These are phyloP conservation scores for Baccha elongata DNA, from an alignment of 2,888 invertebrate genomes.

Conservation along the genomic window DNA sequence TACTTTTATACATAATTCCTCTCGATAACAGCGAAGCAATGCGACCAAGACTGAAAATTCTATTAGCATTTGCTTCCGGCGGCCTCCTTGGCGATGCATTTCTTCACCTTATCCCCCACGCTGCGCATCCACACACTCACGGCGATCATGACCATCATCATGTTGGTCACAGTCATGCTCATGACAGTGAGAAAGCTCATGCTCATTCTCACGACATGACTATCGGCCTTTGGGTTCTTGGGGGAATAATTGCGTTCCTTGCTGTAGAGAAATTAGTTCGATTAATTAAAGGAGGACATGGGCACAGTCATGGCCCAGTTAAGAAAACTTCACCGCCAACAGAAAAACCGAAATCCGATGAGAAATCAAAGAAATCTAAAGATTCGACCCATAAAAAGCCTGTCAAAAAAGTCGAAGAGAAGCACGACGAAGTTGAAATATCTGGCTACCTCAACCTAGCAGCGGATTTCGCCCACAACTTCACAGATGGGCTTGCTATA, in stretches of 20 bases:
- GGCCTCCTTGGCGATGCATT: constrained; percentile 99
- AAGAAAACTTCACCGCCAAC: constrained; percentile 68
- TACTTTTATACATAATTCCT: constrained; percentile 96
- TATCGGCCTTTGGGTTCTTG: constrained; percentile 96
- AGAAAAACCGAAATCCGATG: constrained; percentile 63
- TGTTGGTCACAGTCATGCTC: constrained; percentile 69
- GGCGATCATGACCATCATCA: constrained; percentile 82
- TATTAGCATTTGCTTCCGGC: constrained; percentile 96
- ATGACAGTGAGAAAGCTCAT: constrained; percentile 70
- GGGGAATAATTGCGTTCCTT: constrained; percentile 95
- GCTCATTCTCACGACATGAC: constrained; percentile 88
- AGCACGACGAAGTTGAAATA: constrained; percentile 86
- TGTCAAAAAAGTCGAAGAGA: constrained; percentile 82
- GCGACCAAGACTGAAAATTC: constrained; percentile 92
- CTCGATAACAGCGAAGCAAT: constrained; percentile 92
- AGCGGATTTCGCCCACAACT: constrained; percentile 99
- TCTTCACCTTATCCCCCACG: constrained; percentile 98
- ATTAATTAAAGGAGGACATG: constrained; percentile 91
- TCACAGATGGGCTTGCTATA: constrained; percentile 99
- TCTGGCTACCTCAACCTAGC: constrained; percentile 97
- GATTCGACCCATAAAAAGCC: constrained; percentile 41
- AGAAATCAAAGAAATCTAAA: constrained; percentile 48
- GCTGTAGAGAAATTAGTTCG: constrained; percentile 96
- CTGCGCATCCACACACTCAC: constrained; percentile 83
- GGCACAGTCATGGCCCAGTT: constrained; percentile 86